Evolutionary conservation across 2,113 vertebrate genomes (phyloP).

Genomic region (Coreoperca whiteheadi): DNA sequence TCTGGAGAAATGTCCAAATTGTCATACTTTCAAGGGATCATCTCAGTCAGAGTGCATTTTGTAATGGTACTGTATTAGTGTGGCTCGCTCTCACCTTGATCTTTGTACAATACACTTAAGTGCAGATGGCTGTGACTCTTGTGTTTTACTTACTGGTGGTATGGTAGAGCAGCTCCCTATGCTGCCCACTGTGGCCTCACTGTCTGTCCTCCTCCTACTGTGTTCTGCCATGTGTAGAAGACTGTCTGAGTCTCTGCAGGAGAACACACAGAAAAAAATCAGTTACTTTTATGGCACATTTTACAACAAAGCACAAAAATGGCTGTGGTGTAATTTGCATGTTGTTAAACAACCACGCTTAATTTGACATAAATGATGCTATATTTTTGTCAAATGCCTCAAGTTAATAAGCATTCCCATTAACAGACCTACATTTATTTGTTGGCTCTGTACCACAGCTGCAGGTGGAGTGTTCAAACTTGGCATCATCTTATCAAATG

Average conservation of each 20-base stretch:
- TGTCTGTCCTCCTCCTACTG: conserved; percentile 88
- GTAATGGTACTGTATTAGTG: not conserved
- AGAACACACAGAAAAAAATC: not conserved
- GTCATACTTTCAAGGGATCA: not conserved
- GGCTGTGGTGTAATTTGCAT: not conserved
- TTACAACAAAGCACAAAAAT: not conserved
- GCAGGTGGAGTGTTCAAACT: not conserved
- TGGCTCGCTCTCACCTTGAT: not conserved
- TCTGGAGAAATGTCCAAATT: not conserved
- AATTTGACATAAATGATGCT: not conserved
- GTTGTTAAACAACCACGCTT: not conserved
- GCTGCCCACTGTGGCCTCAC: conserved; percentile 86
- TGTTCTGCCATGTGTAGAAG: conserved; percentile 76
- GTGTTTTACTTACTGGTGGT: conserved; percentile 85
- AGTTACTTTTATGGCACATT: not conserved
- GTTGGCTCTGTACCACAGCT: not conserved
- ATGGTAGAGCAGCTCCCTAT: conserved; percentile 92
- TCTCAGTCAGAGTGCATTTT: not conserved
- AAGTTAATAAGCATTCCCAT: not conserved
- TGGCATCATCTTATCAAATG: not conserved
- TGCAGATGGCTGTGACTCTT: not conserved
- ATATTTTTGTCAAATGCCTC: not conserved
- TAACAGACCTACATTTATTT: not conserved
- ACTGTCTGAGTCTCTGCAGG: conserved; percentile 86
- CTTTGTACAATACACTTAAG: not conserved